Evolutionary conservation across 2,113 vertebrate genomes (phyloP), one percentile per base, ranked within the genome.

Genomic region (Herpetotheres cachinnans): DNA sequence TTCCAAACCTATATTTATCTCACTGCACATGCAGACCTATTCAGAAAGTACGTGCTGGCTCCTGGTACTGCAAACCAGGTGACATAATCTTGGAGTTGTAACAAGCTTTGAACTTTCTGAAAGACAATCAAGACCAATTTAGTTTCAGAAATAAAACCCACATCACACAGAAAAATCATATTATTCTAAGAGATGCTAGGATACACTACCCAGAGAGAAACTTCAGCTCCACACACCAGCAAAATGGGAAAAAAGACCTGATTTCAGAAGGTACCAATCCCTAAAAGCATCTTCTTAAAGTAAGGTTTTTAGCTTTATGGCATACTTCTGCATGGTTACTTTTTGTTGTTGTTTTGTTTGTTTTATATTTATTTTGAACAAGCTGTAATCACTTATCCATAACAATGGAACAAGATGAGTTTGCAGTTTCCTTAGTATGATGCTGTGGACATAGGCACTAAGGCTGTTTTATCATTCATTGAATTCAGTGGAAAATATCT

Each of bases 1-100:
- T 73, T 91, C 69, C 91, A 96, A 97, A 89, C 58, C 87, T 92
- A 63, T 93, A 84, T 94, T 96, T 96, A 96, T 97, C 82, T 96
- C 81, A 93, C 30, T 88, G 88, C 19, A 93, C 82, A 96, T 5
- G 32, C 29, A 93, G 56, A 86, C 29, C 65, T 97, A 70, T 83
- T 86, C 27, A 69, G 70, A 97, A 90, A 90, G 67, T 56, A 89
- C 71, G 82, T 4, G 67, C 46, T 78, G 82, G 94, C 91, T 92
- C 86, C 86, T 95, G 83, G 59, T 83, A 73, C 73, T 93, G 47
- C 83, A 96, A 93, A 89, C 73, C 77, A 94, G 83, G 40, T 96
- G 91, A 97, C 73, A 76, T 70, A 92, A 89, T 52, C 56, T 61
- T 72, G 55, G 80, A 90, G 12, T 5, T 63, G 76, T n/a, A 87